Percentiles rank a stretch among this genome's conserved stretches.
phyloP scores from a whole-genome alignment of 2,797 vertebrate genomes.

The Anas flavirostris region DNA sequence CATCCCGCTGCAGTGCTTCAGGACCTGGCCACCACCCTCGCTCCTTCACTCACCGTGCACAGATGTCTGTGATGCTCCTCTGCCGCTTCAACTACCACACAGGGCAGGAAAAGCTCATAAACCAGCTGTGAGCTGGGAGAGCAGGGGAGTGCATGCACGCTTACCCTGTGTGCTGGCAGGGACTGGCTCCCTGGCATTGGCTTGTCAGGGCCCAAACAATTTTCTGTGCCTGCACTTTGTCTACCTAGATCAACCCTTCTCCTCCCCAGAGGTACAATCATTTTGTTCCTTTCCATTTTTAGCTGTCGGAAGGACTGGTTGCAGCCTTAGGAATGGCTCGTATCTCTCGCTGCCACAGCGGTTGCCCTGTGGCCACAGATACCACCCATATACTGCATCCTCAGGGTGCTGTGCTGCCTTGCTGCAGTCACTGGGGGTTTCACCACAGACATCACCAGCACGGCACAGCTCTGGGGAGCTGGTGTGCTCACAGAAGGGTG shows the following conservation, averaged over 20 bases:
- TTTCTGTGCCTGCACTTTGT: not conserved
- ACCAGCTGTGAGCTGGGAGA: not conserved
- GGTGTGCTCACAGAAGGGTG: too few relatives aligned
- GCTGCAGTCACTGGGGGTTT: not conserved
- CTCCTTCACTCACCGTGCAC: not conserved
- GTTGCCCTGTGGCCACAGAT: not conserved
- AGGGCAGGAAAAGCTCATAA: not conserved
- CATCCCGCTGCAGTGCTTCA: not conserved
- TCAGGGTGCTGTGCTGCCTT: not conserved
- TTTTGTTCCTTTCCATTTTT: conserved; percentile 6
- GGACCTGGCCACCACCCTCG: not conserved
- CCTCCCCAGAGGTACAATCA: not conserved
- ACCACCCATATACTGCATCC: accelerated
- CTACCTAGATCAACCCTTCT: not conserved
- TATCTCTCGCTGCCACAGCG: not conserved
- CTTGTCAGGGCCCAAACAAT: not conserved
- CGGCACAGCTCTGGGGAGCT: accelerated
- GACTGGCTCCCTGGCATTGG: not conserved
- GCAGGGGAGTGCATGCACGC: not conserved
- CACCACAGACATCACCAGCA: not conserved
- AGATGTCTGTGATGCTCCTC: not conserved
- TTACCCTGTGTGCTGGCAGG: not conserved
- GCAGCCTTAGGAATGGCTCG: not conserved
- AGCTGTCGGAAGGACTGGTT: not conserved
- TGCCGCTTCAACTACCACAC: not conserved